These are phyloP conservation scores for Neoniphon sammara DNA, from an alignment of 2,797 vertebrate genomes.

Conservation along the genomic window DNA sequence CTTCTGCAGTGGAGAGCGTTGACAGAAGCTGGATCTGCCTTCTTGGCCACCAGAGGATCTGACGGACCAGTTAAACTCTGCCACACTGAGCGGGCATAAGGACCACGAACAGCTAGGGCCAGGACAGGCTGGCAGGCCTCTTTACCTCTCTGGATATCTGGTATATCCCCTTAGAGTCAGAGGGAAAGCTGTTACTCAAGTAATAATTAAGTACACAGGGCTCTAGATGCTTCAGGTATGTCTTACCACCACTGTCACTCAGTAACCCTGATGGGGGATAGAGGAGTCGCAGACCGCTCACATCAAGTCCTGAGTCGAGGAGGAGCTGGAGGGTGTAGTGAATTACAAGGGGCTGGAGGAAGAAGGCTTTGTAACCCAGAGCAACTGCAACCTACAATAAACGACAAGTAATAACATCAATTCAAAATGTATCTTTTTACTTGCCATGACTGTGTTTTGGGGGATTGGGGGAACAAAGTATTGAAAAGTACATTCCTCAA, in stretches of 20 bases:
- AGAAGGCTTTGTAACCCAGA: conserved; percentile 67
- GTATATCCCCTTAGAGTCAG: conserved; percentile 63
- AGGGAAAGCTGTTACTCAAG: conserved; percentile 23
- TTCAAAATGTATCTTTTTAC: background rate
- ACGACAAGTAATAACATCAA: background rate
- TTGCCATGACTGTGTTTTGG: background rate
- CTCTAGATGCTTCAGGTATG: conserved; percentile 6
- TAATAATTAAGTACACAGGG: background rate
- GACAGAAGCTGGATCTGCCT: conserved; percentile 43
- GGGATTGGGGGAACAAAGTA: background rate
- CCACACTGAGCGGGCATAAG: conserved; percentile 63
- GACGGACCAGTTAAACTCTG: conserved; percentile 64
- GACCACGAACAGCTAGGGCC: conserved; percentile 75
- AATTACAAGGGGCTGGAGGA: conserved; percentile 68
- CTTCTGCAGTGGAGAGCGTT: conserved; percentile 45
- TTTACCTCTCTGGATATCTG: conserved; percentile 31
- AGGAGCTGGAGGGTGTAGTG: conserved; percentile 80
- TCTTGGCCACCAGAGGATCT: conserved; percentile 50
- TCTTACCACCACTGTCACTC: conserved; percentile 73
- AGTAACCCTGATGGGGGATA: conserved; percentile 70
- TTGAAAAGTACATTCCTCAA: conserved; percentile 9
- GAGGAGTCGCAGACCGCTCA: conserved; percentile 80
- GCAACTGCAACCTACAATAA: conserved; percentile 76
- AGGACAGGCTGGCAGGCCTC: conserved; percentile 58
- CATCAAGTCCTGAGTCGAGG: conserved; percentile 72